These are phyloP conservation scores for Chionoecetes opilio DNA, from an alignment of 1,140 invertebrate species.

Conservation along the genomic window DNA sequence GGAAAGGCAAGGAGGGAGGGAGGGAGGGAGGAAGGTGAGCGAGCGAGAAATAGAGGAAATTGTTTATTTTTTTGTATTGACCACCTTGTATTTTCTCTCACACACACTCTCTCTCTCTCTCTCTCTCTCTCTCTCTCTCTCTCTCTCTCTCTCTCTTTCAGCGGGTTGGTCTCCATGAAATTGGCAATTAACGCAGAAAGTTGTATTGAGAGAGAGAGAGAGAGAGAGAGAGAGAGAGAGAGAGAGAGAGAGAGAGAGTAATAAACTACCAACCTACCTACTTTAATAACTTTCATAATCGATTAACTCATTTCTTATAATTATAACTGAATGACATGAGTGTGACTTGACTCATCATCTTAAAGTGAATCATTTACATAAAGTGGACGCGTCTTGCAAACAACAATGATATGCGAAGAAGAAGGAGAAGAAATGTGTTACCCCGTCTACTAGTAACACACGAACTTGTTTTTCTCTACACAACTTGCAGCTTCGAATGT, in stretches of 20 bases:
- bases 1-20: background rate
- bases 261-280: background rate
- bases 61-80: background rate
- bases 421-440: too few relatives aligned
- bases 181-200: slow-evolving; percentile 4
- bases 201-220: slow-evolving; percentile 16
- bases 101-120: slow-evolving; percentile 24
- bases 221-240: slow-evolving; percentile 27
- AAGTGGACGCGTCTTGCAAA: too few relatives aligned
- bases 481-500: too few relatives aligned
- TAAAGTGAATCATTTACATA: too few relatives aligned
- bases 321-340: too few relatives aligned
- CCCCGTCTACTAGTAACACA: too few relatives aligned
- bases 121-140: slow-evolving; percentile 21
- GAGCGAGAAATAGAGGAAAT: background rate
- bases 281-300: too few relatives aligned
- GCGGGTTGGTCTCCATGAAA: background rate
- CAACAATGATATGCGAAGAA: too few relatives aligned
- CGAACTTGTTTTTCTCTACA: too few relatives aligned
- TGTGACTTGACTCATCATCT: too few relatives aligned
- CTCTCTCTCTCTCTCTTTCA: slow-evolving; percentile 12
- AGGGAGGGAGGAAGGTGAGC: background rate
- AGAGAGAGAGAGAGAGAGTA: background rate
- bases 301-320: too few relatives aligned
- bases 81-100: background rate